phyloP scores from a whole-genome alignment of 2,797 vertebrate species.

The Picus viridis region DNA sequence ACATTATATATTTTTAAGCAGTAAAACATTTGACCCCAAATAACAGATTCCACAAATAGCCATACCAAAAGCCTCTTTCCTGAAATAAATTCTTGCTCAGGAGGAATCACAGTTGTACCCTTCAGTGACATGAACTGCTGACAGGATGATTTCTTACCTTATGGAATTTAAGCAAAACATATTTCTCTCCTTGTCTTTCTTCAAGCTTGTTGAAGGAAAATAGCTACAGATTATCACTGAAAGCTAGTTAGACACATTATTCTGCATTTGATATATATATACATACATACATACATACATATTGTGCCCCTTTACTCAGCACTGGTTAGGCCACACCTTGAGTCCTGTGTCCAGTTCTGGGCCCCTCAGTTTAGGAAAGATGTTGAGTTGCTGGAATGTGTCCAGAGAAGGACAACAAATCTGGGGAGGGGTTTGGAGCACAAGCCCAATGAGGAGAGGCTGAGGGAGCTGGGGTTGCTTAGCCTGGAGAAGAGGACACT shows the following conservation, averaged over 20 bases:
- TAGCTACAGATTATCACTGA: not conserved
- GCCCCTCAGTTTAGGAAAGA: no score
- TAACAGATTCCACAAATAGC: not conserved
- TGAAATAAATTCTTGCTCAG: not conserved
- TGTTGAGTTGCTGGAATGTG: no score
- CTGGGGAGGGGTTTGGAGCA: no score
- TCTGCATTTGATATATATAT: not conserved
- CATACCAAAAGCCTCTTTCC: not conserved
- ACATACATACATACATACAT: no score
- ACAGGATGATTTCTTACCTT: not conserved
- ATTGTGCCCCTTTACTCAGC: no score
- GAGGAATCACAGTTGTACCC: not conserved
- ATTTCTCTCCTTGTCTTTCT: not conserved
- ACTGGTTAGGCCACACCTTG: no score
- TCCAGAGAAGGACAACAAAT: no score
- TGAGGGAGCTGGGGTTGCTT: no score
- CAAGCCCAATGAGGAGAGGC: no score
- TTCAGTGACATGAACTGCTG: not conserved
- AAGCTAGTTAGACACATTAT: not conserved
- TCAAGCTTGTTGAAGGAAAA: not conserved
- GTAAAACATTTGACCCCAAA: slow-evolving; percentile 1
- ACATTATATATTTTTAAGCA: not conserved
- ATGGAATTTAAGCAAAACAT: not conserved
- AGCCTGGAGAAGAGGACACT: no score
- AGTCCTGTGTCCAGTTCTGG: no score